Evolutionary conservation across 1,140 invertebrate species (phyloP).

Genomic region (Antheraea mylitta): DNA sequence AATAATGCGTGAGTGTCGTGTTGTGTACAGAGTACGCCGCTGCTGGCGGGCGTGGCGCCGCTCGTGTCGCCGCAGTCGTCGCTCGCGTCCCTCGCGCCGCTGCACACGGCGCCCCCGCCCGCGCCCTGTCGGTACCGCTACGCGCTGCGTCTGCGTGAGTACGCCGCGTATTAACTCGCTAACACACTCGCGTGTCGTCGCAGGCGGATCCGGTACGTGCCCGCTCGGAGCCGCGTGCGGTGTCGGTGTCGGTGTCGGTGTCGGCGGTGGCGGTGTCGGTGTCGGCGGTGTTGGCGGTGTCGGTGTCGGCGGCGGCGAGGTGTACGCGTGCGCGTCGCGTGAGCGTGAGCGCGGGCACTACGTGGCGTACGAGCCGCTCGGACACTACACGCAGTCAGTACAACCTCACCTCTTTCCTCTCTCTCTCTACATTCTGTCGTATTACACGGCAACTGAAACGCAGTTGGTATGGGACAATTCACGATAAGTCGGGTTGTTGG

Average conservation of each 20-base stretch:
- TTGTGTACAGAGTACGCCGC: slow-evolving; percentile 59
- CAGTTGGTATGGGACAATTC: no score
- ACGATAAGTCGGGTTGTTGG: no score
- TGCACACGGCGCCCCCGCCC: slow-evolving; percentile 30
- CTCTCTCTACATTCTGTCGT: no score
- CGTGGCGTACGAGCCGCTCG: slow-evolving; percentile 72
- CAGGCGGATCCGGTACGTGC: no score
- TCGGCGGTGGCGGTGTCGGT: slow-evolving; percentile 51
- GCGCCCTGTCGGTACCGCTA: background rate
- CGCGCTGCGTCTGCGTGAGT: slow-evolving; percentile 28
- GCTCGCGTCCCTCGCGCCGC: slow-evolving; percentile 52
- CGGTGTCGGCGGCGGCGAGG: slow-evolving; percentile 29
- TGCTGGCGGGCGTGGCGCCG: slow-evolving; percentile 60
- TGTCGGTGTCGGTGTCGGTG: no score
- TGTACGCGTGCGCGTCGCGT: slow-evolving; percentile 59
- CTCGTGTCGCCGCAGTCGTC: slow-evolving; percentile 64
- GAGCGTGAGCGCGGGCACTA: slow-evolving; percentile 68
- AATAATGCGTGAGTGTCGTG: slow-evolving; percentile 1
- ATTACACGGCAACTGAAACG: no score
- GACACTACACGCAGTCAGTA: slow-evolving; percentile 68
- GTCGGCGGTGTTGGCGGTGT: slow-evolving; percentile 32
- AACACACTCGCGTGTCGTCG: no score
- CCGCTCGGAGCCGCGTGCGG: no score
- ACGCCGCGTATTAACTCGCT: slow-evolving; percentile 47
- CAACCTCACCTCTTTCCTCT: background rate